phyloP scores from a whole-genome alignment of 2,888 invertebrate species.

The Leucania comma region DNA sequence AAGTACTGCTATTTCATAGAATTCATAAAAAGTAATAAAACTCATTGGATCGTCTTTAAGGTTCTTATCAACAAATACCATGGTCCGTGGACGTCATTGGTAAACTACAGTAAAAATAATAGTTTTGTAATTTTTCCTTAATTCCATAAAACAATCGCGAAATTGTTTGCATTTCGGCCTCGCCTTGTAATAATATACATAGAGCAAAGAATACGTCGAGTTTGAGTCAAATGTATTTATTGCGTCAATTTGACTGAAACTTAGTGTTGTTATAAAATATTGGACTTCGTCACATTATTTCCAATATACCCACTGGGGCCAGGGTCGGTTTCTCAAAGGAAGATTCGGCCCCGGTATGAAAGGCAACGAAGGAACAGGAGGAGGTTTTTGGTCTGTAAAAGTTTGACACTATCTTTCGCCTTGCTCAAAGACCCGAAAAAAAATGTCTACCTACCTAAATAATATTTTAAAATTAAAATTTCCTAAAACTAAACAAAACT shows the following conservation, averaged over 20 bases:
- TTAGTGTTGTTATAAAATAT: background rate
- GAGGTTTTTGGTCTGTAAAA: no score
- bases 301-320: no score
- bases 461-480: background rate
- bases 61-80: background rate
- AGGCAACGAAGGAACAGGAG: no score
- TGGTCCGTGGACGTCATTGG: background rate
- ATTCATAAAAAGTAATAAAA: background rate
- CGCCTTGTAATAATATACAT: background rate
- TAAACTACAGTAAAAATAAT: background rate
- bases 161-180: slow-evolving; percentile 6
- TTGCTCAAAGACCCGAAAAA: no score
- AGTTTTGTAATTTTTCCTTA: background rate
- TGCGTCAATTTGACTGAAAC: background rate
- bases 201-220: background rate
- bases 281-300: background rate
- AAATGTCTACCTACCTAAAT: no score
- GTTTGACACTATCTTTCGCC: no score
- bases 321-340: no score
- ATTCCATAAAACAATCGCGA: background rate
- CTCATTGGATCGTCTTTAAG: background rate
- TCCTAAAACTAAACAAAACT: no score
- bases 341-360: no score
- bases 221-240: slow-evolving; percentile 11
- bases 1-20: background rate